These are phyloP conservation scores for Liposcelis brunnea DNA, from an alignment of 2,888 invertebrate species.

Conservation along the genomic window DNA sequence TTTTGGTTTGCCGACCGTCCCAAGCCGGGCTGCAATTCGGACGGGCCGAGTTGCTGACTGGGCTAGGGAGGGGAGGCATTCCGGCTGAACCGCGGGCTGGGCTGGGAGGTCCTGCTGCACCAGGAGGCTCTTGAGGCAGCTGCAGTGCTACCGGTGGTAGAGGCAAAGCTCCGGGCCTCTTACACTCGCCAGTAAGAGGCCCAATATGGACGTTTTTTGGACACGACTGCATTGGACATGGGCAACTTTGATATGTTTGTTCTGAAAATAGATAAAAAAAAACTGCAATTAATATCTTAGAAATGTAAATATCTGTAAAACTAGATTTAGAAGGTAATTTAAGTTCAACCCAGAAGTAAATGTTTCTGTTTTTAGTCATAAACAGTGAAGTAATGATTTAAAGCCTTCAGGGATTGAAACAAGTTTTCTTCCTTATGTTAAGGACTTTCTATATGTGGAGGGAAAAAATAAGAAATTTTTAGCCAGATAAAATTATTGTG, in stretches of 20 bases:
- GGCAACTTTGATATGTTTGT: slow-evolving; percentile 52
- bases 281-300: slow-evolving; percentile 7
- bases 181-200: slow-evolving; percentile 94
- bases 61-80: slow-evolving; percentile 19
- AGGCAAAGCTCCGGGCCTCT: slow-evolving; percentile 30
- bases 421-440: too few relatives aligned
- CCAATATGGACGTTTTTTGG: slow-evolving; percentile 98
- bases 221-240: slow-evolving; percentile 86
- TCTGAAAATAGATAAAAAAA: slow-evolving; percentile 23
- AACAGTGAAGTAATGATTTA: too few relatives aligned
- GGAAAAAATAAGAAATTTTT: too few relatives aligned
- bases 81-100: slow-evolving; percentile 33
- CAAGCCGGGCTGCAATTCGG: neutral
- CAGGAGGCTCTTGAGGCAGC: slow-evolving; percentile 30
- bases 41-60: slow-evolving; percentile 13
- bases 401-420: too few relatives aligned
- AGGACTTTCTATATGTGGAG: too few relatives aligned
- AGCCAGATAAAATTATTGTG: too few relatives aligned
- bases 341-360: too few relatives aligned
- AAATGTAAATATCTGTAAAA: neutral
- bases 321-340: slow-evolving; percentile 16
- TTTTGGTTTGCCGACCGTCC: slow-evolving; percentile 24
- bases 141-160: slow-evolving; percentile 32
- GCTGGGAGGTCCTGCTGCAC: slow-evolving; percentile 41
- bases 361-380: too few relatives aligned